Conservation (phyloP, 2,113 vertebrate genomes). For the rabbit (Oryctolagus cuniculus) region mOryCun1.1 NC_091433.1:5804501-5805000, state of each 20-base stretch:
- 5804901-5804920: background rate
- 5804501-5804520: too few species aligned
- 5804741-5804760: background rate
- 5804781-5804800: background rate
- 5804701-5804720: background rate
- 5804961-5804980: background rate
- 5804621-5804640: too few species aligned
- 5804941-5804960: background rate
- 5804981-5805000: background rate
- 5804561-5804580: too few species aligned
- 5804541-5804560: too few species aligned
- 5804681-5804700: background rate
- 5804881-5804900: background rate
- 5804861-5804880: background rate
- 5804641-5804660: too few species aligned
- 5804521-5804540: too few species aligned
- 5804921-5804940: background rate
- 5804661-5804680: background rate
- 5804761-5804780: background rate
- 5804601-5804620: too few species aligned
- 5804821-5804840: background rate
- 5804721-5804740: background rate
- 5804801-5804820: background rate
- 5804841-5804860: background rate
- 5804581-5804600: too few species aligned